phyloP scores from a whole-genome alignment of 2,888 invertebrate species.

The Mystacides longicornis region DNA sequence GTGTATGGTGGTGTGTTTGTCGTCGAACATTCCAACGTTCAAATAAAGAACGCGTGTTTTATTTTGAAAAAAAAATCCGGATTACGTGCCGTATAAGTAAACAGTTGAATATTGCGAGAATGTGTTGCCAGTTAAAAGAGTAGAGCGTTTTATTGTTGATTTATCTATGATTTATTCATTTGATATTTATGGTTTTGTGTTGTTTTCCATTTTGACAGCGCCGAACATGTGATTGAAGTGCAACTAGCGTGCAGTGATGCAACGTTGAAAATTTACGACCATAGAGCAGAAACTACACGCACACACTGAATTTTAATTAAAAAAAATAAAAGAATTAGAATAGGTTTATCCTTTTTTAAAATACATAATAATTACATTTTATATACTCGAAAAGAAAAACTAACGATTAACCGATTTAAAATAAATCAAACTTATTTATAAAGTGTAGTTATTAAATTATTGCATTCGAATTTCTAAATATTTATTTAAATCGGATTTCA shows the following conservation, averaged over 20 bases:
- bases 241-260: background rate
- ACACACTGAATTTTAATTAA: no score
- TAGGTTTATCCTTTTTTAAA: no score
- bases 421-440: no score
- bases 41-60: background rate
- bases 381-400: no score
- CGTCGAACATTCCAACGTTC: background rate
- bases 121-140: background rate
- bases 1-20: slow-evolving; percentile 16
- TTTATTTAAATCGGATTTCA: no score
- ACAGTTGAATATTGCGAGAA: background rate
- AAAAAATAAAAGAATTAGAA: no score
- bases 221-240: background rate
- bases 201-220: background rate
- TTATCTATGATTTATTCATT: background rate
- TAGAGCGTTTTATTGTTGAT: background rate
- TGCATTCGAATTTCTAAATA: no score
- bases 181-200: background rate
- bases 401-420: no score
- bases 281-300: no score
- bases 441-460: no score
- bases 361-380: no score
- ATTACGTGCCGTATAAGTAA: slow-evolving; percentile 9
- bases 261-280: background rate
- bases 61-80: background rate